These are phyloP conservation scores for Monoplex corrugatus DNA, from an alignment of 2,888 invertebrate species.

Conservation along the genomic window DNA sequence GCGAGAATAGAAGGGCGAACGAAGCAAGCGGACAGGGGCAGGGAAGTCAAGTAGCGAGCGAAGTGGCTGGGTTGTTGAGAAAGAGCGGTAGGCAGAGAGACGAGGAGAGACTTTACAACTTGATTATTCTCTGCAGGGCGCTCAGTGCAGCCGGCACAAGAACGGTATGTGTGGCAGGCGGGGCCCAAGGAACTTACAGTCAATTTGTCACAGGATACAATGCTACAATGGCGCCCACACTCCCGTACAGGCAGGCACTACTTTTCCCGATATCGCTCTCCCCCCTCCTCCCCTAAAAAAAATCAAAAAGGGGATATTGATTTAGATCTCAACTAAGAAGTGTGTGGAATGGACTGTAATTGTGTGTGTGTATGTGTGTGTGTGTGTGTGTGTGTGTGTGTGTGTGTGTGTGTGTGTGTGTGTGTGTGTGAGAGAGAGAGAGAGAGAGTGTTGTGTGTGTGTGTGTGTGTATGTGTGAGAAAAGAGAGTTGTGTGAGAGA, in stretches of 20 bases:
- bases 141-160: background rate
- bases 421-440: too few species aligned
- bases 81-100: background rate
- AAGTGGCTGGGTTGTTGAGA: too few species aligned
- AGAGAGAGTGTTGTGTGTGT: too few species aligned
- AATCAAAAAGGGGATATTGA: too few species aligned
- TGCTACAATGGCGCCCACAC: background rate
- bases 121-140: slow-evolving; percentile 9
- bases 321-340: too few species aligned
- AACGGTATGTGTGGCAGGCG: background rate
- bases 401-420: slow-evolving; percentile 6
- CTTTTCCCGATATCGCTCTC: too few species aligned
- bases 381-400: slow-evolving; percentile 5
- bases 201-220: slow-evolving; percentile 33
- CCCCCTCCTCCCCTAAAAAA: too few species aligned
- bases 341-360: background rate
- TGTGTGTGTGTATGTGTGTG: slow-evolving; percentile 18
- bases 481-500: too few species aligned
- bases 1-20: background rate
- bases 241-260: too few species aligned
- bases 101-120: slow-evolving; percentile 18
- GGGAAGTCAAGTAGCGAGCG: too few species aligned
- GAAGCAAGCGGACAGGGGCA: background rate
- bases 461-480: too few species aligned
- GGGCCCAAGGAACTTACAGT: slow-evolving; percentile 22